phyloP scores from a whole-genome alignment of 2,888 invertebrate genomes.

The Leptothorax acervorum region DNA sequence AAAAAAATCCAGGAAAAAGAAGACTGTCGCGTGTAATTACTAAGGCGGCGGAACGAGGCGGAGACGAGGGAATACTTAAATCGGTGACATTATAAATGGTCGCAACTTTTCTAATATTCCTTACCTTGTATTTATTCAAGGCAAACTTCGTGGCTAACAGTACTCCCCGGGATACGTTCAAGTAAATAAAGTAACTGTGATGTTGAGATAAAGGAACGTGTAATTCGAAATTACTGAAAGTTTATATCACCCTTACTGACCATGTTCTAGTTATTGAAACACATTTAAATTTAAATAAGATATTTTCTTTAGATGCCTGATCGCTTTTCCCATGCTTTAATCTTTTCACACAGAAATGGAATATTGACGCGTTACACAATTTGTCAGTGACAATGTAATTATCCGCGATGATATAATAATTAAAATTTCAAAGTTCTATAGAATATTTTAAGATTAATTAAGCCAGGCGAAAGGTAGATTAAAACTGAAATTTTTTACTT shows the following conservation, averaged over 20 bases:
- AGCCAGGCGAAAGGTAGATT: background rate
- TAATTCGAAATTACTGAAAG: conserved; percentile 8
- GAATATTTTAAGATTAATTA: conserved; percentile 2
- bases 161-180: background rate
- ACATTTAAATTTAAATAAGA: conserved; percentile 17
- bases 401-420: conserved; percentile 13
- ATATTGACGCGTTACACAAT: background rate
- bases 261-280: conserved; percentile 12
- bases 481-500: background rate
- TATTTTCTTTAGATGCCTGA: background rate
- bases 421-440: background rate
- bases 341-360: background rate
- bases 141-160: conserved; percentile 19
- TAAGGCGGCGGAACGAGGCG: background rate
- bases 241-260: background rate
- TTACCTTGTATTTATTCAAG: conserved; percentile 19
- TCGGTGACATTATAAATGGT: conserved; percentile 21
- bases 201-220: conserved; percentile 4
- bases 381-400: background rate
- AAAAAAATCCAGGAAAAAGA: background rate
- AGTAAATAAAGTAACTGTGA: conserved; percentile 21
- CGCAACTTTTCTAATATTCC: conserved; percentile 46
- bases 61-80: conserved; percentile 1
- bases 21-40: conserved; percentile 26
- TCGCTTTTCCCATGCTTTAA: background rate